Conservation (phyloP, 2,888 invertebrate genomes). For the Tridacna crocea region DNA sequence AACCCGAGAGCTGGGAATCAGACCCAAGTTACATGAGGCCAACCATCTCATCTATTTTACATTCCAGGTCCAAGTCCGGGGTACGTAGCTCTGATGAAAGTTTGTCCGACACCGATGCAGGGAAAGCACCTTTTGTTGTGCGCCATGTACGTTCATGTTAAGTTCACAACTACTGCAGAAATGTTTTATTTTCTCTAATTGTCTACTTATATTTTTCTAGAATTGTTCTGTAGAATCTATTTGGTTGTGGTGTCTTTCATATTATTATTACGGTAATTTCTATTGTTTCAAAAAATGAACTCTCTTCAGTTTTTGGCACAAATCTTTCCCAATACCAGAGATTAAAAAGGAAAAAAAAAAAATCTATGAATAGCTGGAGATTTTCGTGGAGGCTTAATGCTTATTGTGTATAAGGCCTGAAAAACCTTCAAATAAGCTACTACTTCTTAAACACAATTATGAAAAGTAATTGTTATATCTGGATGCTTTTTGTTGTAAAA, state of each 20-base stretch:
- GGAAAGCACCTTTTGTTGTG: constrained; percentile 78
- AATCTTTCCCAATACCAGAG: too few relatives aligned
- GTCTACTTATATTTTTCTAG: neutral
- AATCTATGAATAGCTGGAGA: too few relatives aligned
- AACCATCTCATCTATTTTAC: constrained; percentile 77
- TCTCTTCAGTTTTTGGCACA: too few relatives aligned
- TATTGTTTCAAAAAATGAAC: too few relatives aligned
- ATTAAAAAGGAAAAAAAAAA: too few relatives aligned
- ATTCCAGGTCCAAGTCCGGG: constrained; percentile 79
- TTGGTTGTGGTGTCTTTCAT: neutral
- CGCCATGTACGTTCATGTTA: constrained; percentile 71
- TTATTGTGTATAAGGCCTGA: too few relatives aligned
- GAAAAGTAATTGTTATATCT: too few relatives aligned
- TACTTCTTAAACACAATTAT: too few relatives aligned
- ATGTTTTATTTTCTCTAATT: neutral
- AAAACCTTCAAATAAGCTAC: too few relatives aligned
- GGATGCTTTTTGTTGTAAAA: too few relatives aligned
- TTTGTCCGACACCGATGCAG: constrained; percentile 62
- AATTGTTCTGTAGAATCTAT: neutral
- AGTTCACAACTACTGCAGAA: neutral
- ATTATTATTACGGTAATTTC: too few relatives aligned
- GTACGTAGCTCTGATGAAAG: constrained; percentile 67
- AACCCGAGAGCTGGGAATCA: constrained; percentile 57
- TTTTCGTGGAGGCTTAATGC: too few relatives aligned
- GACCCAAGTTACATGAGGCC: constrained; percentile 68